These are phyloP conservation scores for Scaptodrosophila lebanonensis DNA, from an alignment of 1,140 invertebrate genomes.

Conservation along the genomic window DNA sequence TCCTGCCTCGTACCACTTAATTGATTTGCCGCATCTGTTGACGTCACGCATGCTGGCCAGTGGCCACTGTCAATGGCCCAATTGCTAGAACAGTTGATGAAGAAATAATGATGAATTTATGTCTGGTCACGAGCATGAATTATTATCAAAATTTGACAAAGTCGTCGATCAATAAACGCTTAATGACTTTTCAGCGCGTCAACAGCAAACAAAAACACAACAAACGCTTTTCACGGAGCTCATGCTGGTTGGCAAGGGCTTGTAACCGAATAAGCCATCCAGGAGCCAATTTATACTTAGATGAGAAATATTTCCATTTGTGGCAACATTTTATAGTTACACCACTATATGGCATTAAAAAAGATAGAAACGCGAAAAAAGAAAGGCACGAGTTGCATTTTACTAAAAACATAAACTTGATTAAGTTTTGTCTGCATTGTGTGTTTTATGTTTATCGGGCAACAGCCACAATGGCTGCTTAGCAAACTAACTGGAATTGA, in stretches of 20 bases:
- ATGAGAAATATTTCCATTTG: too few species aligned
- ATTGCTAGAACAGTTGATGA: slow-evolving; percentile 10
- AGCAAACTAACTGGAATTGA: slow-evolving; percentile 2
- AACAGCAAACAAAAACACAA: slow-evolving; percentile 20
- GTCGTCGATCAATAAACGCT: slow-evolving; percentile 33
- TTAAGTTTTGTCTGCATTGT: slow-evolving; percentile 25
- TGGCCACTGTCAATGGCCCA: too few species aligned
- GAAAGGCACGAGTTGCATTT: slow-evolving; percentile 21
- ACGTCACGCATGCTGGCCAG: slow-evolving; percentile 34
- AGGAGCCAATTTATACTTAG: too few species aligned
- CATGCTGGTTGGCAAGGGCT: background rate
- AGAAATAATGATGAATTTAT: slow-evolving; percentile 63
- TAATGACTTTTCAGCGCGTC: slow-evolving; percentile 38
- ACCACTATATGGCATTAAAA: background rate
- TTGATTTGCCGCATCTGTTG: slow-evolving; percentile 39
- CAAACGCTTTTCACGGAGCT: background rate
- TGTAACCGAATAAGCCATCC: slow-evolving; percentile 7
- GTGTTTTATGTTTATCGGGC: background rate
- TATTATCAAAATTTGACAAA: too few species aligned
- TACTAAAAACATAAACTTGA: slow-evolving; percentile 29
- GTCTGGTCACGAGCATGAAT: slow-evolving; percentile 50
- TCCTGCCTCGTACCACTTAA: slow-evolving; percentile 5
- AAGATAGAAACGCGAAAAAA: too few species aligned
- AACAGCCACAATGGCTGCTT: slow-evolving; percentile 16
- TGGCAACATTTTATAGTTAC: too few species aligned